These are phyloP conservation scores for Eospalax fontanierii DNA, from an alignment of 2,797 vertebrate genomes.

Conservation along the genomic window DNA sequence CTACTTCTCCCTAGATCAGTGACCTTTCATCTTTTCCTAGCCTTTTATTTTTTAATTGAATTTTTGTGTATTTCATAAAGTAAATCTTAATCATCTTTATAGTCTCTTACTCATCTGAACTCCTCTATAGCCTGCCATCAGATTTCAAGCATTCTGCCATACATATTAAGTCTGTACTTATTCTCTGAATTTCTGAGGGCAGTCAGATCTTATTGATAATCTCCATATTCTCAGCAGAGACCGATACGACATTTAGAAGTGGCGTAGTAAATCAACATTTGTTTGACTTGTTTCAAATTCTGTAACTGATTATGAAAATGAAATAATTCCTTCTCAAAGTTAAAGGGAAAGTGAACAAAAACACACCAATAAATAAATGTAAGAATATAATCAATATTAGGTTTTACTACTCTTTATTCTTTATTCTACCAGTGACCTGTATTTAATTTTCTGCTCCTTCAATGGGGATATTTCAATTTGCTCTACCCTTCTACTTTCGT, in stretches of 20 bases:
- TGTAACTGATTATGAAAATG: not conserved
- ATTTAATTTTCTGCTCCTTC: not conserved
- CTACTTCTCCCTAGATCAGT: too few relatives aligned
- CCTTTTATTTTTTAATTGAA: too few relatives aligned
- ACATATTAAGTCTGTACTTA: not conserved
- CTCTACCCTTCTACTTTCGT: not conserved
- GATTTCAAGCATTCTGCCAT: too few relatives aligned
- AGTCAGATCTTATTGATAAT: not conserved
- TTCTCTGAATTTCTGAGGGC: not conserved
- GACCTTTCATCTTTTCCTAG: not conserved
- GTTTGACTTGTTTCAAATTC: not conserved
- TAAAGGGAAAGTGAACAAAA: not conserved
- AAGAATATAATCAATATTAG: not conserved
- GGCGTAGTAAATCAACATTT: not conserved
- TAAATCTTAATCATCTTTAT: too few relatives aligned
- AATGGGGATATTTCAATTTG: slow-evolving; percentile 49
- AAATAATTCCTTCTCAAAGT: not conserved
- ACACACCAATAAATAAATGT: not conserved
- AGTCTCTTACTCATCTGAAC: too few relatives aligned
- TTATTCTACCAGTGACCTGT: not conserved
- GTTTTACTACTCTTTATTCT: not conserved
- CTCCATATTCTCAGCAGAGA: not conserved
- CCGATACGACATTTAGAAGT: not conserved
- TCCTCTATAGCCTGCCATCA: too few relatives aligned
- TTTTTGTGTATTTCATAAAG: too few relatives aligned